Percentiles rank a stretch among this genome's conserved stretches.
Evolutionary conservation across 1,140 invertebrate genomes (phyloP).

Genomic region (Brachionus manjavacas): DNA sequence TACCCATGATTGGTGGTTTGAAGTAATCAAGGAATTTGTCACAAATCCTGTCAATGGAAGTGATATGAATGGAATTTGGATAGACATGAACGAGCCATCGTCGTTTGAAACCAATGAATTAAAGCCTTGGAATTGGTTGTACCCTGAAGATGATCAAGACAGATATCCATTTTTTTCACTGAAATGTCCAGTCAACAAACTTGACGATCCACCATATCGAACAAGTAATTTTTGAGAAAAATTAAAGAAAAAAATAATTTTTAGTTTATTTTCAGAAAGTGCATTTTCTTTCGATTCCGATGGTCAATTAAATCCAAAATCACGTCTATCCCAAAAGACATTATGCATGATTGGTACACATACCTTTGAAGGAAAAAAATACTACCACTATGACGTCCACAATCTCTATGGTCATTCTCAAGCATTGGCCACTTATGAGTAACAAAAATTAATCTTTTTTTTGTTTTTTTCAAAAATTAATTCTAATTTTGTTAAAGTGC

Average conservation of each 20-base stretch:
- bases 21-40: slow-evolving; percentile 63
- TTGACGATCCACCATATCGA: slow-evolving; percentile 62
- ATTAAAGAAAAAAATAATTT: background rate
- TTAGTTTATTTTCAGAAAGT: background rate
- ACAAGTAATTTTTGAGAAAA: background rate
- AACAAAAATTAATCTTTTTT: slow-evolving; percentile 42
- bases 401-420: slow-evolving; percentile 67
- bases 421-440: slow-evolving; percentile 59
- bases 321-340: slow-evolving; percentile 57
- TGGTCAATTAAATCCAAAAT: background rate
- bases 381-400: slow-evolving; percentile 62
- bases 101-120: slow-evolving; percentile 65
- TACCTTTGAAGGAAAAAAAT: slow-evolving; percentile 54
- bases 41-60: slow-evolving; percentile 62
- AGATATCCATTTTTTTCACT: slow-evolving; percentile 63
- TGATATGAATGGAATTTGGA: slow-evolving; percentile 68
- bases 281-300: slow-evolving; percentile 30
- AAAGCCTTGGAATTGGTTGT: slow-evolving; percentile 52
- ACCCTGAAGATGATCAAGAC: slow-evolving; percentile 62
- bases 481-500: slow-evolving; percentile 40
- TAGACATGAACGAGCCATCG: slow-evolving; percentile 75
- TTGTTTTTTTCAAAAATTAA: too few species aligned
- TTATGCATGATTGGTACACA: slow-evolving; percentile 61
- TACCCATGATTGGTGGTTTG: slow-evolving; percentile 48
- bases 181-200: slow-evolving; percentile 62